phyloP scores from a whole-genome alignment of 2,797 vertebrate genomes.

The Rhyacichthys aspro region DNA sequence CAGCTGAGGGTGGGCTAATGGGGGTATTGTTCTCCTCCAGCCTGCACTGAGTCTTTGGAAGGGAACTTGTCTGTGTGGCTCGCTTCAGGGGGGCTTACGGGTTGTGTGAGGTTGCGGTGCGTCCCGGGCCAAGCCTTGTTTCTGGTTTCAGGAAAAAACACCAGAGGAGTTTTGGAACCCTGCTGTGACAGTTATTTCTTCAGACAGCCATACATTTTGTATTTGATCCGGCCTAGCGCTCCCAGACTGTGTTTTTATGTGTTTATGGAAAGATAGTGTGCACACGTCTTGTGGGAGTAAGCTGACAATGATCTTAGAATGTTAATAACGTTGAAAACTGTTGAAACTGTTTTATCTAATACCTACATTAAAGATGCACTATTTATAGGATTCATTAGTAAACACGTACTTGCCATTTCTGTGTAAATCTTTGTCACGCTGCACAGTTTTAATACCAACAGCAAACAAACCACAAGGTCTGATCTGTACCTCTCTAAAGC shows the following conservation, averaged over 20 bases:
- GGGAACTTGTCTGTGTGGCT: neutral
- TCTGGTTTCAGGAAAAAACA: constrained; percentile 60
- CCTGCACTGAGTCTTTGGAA: constrained; percentile 40
- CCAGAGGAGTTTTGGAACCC: constrained; percentile 63
- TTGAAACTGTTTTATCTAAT: too few species aligned
- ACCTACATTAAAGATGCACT: too few species aligned
- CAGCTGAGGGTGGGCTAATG: constrained; percentile 36
- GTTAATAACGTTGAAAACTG: too few species aligned
- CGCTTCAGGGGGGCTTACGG: constrained; percentile 9
- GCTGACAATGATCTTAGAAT: too few species aligned
- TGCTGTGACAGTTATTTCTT: constrained; percentile 63
- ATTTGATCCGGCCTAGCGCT: neutral
- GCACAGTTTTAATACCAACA: too few species aligned
- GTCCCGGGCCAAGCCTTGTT: constrained; percentile 46
- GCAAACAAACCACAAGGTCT: too few species aligned
- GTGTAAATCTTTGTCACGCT: too few species aligned
- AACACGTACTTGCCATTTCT: too few species aligned
- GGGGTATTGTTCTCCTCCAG: constrained; percentile 63
- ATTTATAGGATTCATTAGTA: too few species aligned
- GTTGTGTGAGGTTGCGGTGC: constrained; percentile 40
- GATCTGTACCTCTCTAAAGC: too few species aligned
- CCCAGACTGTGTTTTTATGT: constrained; percentile 49
- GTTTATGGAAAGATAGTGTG: constrained; percentile 21
- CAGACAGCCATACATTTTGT: constrained; percentile 12
- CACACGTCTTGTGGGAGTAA: neutral